A percentile compares a stretch with the other conserved stretches of the same genome.
These are phyloP conservation scores for Phortica variegata DNA, from an alignment of 1,140 invertebrate species.

Conservation along the genomic window DNA sequence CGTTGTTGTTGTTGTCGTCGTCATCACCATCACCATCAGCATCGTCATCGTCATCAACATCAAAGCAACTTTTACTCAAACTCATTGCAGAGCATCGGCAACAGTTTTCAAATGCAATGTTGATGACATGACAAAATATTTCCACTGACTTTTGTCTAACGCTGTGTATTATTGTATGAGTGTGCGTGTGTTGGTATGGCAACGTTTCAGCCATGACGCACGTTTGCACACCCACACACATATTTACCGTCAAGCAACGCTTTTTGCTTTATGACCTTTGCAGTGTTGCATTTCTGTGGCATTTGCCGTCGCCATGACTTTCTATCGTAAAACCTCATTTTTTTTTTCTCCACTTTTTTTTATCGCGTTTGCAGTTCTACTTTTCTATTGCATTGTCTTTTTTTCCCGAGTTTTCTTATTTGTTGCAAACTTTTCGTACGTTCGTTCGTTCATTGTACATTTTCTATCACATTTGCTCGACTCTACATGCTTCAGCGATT, in stretches of 20 bases:
- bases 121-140: conserved; percentile 54
- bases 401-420: conserved; percentile 22
- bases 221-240: too few relatives aligned
- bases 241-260: conserved; percentile 20
- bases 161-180: not conserved
- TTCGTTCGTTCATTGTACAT: conserved; percentile 52
- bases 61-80: too few relatives aligned
- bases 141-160: conserved; percentile 36
- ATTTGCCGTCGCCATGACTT: conserved; percentile 24
- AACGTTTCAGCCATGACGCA: too few relatives aligned
- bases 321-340: not conserved
- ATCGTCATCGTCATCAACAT: too few relatives aligned
- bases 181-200: conserved; percentile 1
- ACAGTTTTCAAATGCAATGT: conserved; percentile 28
- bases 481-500: conserved; percentile 46
- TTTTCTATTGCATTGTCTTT: conserved; percentile 1
- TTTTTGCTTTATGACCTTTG: conserved; percentile 30
- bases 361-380: conserved; percentile 14
- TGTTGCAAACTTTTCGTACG: too few relatives aligned
- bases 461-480: conserved; percentile 45
- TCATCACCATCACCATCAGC: too few relatives aligned
- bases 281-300: conserved; percentile 28
- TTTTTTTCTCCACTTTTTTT: conserved; percentile 17
- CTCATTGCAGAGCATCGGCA: conserved; percentile 22
- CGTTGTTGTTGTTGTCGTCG: too few relatives aligned